Evolutionary conservation across 2,888 invertebrate genomes (phyloP), one percentile per base, ranked within the genome.

Genomic region (Rapana venosa): DNA sequence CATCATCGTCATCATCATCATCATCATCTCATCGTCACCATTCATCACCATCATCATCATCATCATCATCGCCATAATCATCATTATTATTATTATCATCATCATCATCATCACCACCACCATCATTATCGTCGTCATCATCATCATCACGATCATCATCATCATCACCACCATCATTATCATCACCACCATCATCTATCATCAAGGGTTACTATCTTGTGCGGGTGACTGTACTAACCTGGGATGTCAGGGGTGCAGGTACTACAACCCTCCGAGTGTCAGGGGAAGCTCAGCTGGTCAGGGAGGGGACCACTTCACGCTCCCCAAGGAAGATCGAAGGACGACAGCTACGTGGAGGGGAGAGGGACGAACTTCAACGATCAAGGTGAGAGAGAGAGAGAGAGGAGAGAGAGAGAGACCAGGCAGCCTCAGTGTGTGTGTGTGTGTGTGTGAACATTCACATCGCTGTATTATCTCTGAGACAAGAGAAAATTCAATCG

Each of bases 241-340:
- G n/a, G n/a, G 47, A 15, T 79, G 20, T 22, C 86, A 86, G 86
- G 86, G 13, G 86, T 86, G 17, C 35, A 66, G 30, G 30, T 61
- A 66, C 61, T 86, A 86, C 86, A 86, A 86, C 32, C 86, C 86
- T 30, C 86, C 5, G 86, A 86, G 86, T n/a, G n/a, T n/a, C n/a
- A n/a, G n/a, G n/a, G n/a, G n/a, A 95, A 97, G 98, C 91, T 98
- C 95, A 99, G 8, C 96, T 99, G 36, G 97, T 99, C 0, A 96
- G 97, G 1, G 99, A 99, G 81, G 94, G 94, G 66, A 92, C 93
- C 11, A 91, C 89, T 66, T 93, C 93, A 32, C 93, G 93, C 89
- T 91, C 93, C n/a, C 90, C 90, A 56, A 93, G 91, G 94, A n/a
- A n/a, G n/a, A n/a, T n/a, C n/a, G n/a, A n/a, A n/a, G n/a, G n/a